Evolutionary conservation across 2,888 invertebrate genomes (phyloP), one percentile per base, ranked within the genome.

Genomic region (Frankliniella fusca): DNA sequence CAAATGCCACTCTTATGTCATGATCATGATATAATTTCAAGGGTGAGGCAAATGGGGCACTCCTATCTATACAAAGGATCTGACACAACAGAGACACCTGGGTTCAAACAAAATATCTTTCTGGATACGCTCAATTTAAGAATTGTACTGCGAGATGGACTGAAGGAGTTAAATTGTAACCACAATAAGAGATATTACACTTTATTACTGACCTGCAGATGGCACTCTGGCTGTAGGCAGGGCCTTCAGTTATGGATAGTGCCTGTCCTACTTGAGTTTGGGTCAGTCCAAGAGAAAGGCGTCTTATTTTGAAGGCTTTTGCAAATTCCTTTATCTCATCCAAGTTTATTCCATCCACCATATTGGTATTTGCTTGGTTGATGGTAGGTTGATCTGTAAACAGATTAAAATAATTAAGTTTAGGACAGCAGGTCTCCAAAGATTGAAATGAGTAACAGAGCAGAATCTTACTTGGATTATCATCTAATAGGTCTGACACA

Each of bases 311-410:
- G 89, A 98, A 98, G 84, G 96, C 97, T 90, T 97, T 97, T 85
- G 98, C 98, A 89, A 98, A 98, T 90, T 98, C 98, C 90, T 97
- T 97, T 88, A 98, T 98, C 90, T 98, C 98, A 88, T 98, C 98
- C 87, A 98, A 90, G 90, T 98, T 97, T 87, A 98, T 97, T 81
- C 98, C 98, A 88, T 98, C 98, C 61, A 98, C 97, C 82, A 97
- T 95, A 88, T 97, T 97, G 87, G 95, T 95, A 85, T 94, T 96
- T 81, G 96, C 94, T 89, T 97, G 96, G 89, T 96, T 97, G 88
- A 97, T 97, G 84, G 97, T 96, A 83, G 95, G 95, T 89, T 96
- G 95, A 90, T 95, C 95, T 95, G 90, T 82, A 88, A 88, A 87
- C 87, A 88, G 87, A 38, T 23, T 65, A 50, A 27, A 81, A 49